These are phyloP conservation scores for Cheirogaleus major DNA, from an alignment of 2,797 vertebrate species.

Conservation along the genomic window DNA sequence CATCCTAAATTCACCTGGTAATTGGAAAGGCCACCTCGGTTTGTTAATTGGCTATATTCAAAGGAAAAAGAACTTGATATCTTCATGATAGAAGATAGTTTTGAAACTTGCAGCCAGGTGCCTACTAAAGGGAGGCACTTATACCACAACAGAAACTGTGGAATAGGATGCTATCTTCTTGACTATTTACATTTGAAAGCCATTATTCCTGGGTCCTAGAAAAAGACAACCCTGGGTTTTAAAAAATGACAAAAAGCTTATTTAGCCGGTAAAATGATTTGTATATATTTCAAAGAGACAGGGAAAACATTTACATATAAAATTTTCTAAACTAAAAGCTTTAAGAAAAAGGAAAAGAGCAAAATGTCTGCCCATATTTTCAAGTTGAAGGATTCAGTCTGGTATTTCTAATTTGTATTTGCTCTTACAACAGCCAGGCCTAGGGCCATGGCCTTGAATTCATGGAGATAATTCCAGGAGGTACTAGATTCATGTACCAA, in stretches of 20 bases:
- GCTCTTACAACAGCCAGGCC: too few relatives aligned
- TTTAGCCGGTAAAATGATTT: not conserved
- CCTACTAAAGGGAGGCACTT: not conserved
- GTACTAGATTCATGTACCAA: too few relatives aligned
- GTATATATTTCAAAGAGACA: not conserved
- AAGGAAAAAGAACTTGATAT: not conserved
- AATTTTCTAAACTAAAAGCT: too few relatives aligned
- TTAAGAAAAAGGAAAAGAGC: too few relatives aligned
- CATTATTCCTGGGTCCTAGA: not conserved
- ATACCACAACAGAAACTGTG: not conserved
- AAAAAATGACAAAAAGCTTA: not conserved
- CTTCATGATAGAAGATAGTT: not conserved
- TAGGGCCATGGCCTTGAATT: too few relatives aligned
- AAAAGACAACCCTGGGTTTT: not conserved
- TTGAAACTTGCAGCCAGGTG: not conserved
- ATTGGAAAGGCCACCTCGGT: too few relatives aligned
- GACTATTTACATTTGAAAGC: not conserved
- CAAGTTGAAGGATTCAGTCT: too few relatives aligned
- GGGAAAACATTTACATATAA: not conserved
- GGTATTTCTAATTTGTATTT: too few relatives aligned
- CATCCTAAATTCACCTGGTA: too few relatives aligned
- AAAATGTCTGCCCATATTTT: too few relatives aligned
- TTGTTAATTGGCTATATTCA: too few relatives aligned
- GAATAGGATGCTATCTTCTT: not conserved
- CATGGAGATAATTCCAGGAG: too few relatives aligned